These are phyloP conservation scores for Luidia sarsii DNA, from an alignment of 53 echinoderm and acorn worm genomes.

Conservation along the genomic window DNA sequence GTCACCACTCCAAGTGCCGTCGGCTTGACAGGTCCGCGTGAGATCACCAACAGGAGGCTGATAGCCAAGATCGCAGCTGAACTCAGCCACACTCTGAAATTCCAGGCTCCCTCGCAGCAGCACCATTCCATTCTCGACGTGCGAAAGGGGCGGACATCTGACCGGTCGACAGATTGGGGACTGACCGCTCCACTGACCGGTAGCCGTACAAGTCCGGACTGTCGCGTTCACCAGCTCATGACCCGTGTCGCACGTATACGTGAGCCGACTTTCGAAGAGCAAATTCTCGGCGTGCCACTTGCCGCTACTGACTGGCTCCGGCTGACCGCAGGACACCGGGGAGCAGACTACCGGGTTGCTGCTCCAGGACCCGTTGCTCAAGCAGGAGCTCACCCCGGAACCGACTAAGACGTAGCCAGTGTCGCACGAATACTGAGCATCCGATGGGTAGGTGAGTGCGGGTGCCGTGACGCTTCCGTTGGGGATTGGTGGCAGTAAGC, in stretches of 20 bases:
- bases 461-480: constrained; percentile 7
- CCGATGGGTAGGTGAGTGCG: constrained; percentile 7
- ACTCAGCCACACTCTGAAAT: constrained; percentile 27
- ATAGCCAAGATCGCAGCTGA: constrained; percentile 54
- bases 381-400: constrained; percentile 32
- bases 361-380: constrained; percentile 74
- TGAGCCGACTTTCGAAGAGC: constrained; percentile 34
- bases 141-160: constrained; percentile 36
- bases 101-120: background rate
- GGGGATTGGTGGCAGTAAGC: constrained; percentile 23
- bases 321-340: constrained; percentile 63
- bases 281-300: constrained; percentile 20
- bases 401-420: constrained; percentile 73
- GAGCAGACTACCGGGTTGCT: constrained; percentile 26
- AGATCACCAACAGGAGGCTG: background rate
- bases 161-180: constrained; percentile 57
- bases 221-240: constrained; percentile 54
- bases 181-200: constrained; percentile 65
- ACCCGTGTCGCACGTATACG: constrained; percentile 69
- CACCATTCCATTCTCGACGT: constrained; percentile 23
- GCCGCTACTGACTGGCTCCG: constrained; percentile 58
- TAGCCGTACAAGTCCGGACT: constrained; percentile 34
- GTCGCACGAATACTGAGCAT: constrained; percentile 64
- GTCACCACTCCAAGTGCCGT: constrained; percentile 61
- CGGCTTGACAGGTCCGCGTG: constrained; percentile 34